A percentile compares a stretch with the other conserved stretches of the same genome.
Conservation (phyloP, 1,140 invertebrate genomes). For the Papilio aristodemus region DNA sequence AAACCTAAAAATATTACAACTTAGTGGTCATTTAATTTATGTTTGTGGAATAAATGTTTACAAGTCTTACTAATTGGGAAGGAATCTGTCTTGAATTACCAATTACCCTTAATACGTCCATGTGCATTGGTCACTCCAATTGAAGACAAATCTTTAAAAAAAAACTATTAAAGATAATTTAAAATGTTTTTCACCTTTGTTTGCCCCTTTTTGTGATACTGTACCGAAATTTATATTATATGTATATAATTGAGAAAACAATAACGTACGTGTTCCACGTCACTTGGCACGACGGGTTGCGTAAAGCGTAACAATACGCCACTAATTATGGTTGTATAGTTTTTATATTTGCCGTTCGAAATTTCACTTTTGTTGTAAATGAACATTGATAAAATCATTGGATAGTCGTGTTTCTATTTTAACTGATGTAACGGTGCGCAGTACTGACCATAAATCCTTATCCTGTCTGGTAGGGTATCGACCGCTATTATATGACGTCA, state of each 20-base stretch:
- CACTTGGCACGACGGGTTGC: slow-evolving; percentile 14
- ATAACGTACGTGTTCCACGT: slow-evolving; percentile 9
- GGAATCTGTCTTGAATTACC: not conserved
- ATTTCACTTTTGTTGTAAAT: slow-evolving; percentile 9
- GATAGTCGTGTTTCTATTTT: not conserved
- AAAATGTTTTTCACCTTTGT: not conserved
- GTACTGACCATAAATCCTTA: slow-evolving; percentile 17
- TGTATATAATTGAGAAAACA: slow-evolving; percentile 16
- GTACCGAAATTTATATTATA: not conserved
- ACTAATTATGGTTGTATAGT: slow-evolving; percentile 12
- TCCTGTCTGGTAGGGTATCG: not conserved
- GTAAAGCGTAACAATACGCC: slow-evolving; percentile 19
- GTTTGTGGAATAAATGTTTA: not conserved
- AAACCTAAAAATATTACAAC: not conserved
- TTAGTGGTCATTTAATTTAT: too few relatives aligned
- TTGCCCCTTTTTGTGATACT: not conserved
- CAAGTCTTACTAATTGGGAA: too few relatives aligned
- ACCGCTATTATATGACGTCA: slow-evolving; percentile 12
- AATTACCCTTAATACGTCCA: not conserved
- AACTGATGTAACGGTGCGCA: not conserved
- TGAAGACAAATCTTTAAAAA: not conserved
- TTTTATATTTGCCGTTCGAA: slow-evolving; percentile 9
- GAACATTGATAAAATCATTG: not conserved
- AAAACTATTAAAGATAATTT: not conserved
- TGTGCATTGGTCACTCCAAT: not conserved